Evolutionary conservation across 2,113 vertebrate genomes (phyloP), one percentile per base, ranked within the genome.

Genomic region (Excalfactoria chinensis): DNA sequence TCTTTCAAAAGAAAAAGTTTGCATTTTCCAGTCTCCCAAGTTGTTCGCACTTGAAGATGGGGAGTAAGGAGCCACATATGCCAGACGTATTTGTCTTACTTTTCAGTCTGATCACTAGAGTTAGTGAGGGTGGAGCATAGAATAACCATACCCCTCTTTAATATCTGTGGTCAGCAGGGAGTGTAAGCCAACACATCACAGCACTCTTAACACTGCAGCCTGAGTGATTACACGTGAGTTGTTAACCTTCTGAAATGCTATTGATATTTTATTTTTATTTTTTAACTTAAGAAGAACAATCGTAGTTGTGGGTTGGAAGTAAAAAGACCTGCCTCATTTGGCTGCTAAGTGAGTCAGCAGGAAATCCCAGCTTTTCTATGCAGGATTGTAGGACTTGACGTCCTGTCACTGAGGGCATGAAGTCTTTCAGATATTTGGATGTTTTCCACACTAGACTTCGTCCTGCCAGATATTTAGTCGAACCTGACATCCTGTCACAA

Each of bases 401-500:
- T 92, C 74, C 71, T 93, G 95, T 96, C 96, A 94, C 35, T 55
- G 63, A 82, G 56, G 81, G 46, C 81, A 59, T 82, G 77, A 89
- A 94, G 84, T 93, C 93, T 96, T 96, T 94, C 89, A 87, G 74
- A 79, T 92, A 83, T 56, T 88, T 93, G 95, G 90, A 95, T 93
- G 84, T 92, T 95, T 96, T 94, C 91, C 88, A 83, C 84, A 80
- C 88, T 93, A 93, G 94, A 66, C 89, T 96, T 96, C 1, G 10
- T 68, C 41, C 94, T 96, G 95, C 89, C 94, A 94, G 89, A 92
- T 95, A 96, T 86, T 95, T 94, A 78, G 93, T 95, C 76, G 94
- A 95, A 90, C 92, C 90, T 96, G 96, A 96, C 95, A 95, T 95
- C 77, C 93, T 96, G 95, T 96, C 96, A 96, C 63, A 89, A 86